Evolutionary conservation across 2,797 vertebrate genomes (phyloP), one percentile per base, ranked within the genome.

Genomic region (Acanthopagrus latus): DNA sequence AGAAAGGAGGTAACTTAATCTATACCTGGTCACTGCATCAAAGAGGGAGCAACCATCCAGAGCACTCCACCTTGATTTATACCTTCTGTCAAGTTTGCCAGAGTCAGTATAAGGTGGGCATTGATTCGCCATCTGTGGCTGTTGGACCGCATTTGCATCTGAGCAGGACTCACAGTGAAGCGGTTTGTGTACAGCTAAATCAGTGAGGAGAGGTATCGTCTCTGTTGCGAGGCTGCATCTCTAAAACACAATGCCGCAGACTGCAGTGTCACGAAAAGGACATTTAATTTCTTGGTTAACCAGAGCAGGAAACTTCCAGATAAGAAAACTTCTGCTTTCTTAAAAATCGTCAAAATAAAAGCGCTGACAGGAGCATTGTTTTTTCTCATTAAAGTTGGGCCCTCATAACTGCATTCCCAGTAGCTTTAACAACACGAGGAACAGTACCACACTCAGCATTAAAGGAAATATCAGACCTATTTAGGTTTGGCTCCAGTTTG

Each of bases 111-210:
- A 81, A 75, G 74, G 69, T 79, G 66, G 76, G 56, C 69, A 83
- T 86, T 85, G 83, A 91, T 86, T 87, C 41, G 48, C 88, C 89
- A 91, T 92, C 90, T 92, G 83, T 82, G 82, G 48, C 72, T 74
- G 75, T 71, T 89, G 78, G 72, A 80, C 63, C 38, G 38, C 47
- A 83, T 85, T 90, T 87, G 75, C 79, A 87, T 89, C 56, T 54
- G 52, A 72, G 62, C 60, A 57, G 58, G 76, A 81, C 77, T 87
- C 69, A 72, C 74, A 78, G 71, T 80, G 25, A 71, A 78, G 67
- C 46, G 25, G 56, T 76, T 81, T 68, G 47, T 82, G 27, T 58
- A 57, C 55, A 64, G 72, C 66, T 67, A 65, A 71, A 81, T 81
- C 52, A 50, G 60, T 63, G 55, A 75, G 79, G 82, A 8, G 66